Conservation (phyloP, 2,113 vertebrate genomes). For the Prionailurus bengalensis region DNA sequence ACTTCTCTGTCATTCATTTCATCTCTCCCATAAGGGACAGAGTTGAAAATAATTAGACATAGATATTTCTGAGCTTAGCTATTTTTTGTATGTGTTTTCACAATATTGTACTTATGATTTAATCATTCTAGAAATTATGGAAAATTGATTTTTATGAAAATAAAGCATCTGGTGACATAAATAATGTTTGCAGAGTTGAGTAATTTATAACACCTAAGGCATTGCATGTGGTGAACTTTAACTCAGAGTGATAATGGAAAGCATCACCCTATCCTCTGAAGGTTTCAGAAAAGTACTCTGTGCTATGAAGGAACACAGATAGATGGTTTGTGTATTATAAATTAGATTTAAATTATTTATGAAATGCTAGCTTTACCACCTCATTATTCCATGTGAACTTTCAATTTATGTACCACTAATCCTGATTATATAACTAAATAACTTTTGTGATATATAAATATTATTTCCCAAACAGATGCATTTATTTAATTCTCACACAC, state of each 20-base stretch:
- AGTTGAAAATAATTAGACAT: conserved; percentile 30
- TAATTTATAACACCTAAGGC: conserved; percentile 46
- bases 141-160: conserved; percentile 73
- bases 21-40: neutral
- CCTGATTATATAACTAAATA: neutral
- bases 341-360: conserved; percentile 17
- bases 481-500: neutral
- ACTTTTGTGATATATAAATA: neutral
- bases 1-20: neutral
- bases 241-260: conserved; percentile 12
- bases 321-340: conserved; percentile 13
- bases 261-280: neutral
- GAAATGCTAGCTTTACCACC: conserved; percentile 21
- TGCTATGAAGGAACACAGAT: neutral
- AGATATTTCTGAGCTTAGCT: conserved; percentile 48
- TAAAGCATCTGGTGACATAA: conserved; percentile 55
- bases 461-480: neutral
- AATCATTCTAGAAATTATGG: conserved; percentile 57
- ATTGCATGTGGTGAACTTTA: conserved; percentile 58
- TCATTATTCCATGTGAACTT: neutral
- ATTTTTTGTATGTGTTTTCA: neutral
- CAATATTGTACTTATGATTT: conserved; percentile 30
- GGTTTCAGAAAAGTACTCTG: neutral
- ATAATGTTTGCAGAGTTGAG: conserved; percentile 24
- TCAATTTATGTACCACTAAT: neutral